Evolutionary conservation across 2,797 vertebrate genomes (phyloP), one percentile per base, ranked within the genome.

Genomic region (Natrix natrix): DNA sequence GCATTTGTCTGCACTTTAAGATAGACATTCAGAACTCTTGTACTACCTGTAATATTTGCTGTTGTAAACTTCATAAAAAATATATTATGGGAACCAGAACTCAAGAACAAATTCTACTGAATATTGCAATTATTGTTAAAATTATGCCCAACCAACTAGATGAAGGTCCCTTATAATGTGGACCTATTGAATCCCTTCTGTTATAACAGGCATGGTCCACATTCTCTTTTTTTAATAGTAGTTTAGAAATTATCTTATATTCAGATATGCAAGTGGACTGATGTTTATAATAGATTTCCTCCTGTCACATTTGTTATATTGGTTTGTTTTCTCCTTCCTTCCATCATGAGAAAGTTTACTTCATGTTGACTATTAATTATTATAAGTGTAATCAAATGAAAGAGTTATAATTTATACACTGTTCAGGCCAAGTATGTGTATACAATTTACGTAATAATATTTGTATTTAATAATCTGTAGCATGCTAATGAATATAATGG

Each of bases 401-500:
- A 48, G 83, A 78, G 0, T 89, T 91, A 61, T 12, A 60, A 32
- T 37, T 90, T 88, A 48, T 28, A 48, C 0, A 0, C 7, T 57
- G 55, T 32, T 69, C 78, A 0, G 0, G 28, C 17, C 0, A 0
- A 37, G 17, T 1, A 20, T 43, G 1, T 26, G 6, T 56, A 43
- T 83, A 66, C 13, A 55, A 88, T n/a, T 86, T n/a, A 90, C 59
- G 22, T 4, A 10, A 61, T 61, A 61, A 78, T 16, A 16, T 61
- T 78, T 78, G n/a, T 37, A 78, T 56, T 87, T 4, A 59, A n/a
- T 17, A 37, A 63, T 92, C 56, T 61, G n/a, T 56, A 66, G 0
- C 91, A n/a, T 95, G 91, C 96, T 97, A 97, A 96, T 97, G 95
- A 96, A 95, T 93, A 95, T 92, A 93, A 52, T 86, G 94, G 93